phyloP scores from a whole-genome alignment of 2,797 vertebrate species.

The Gastrophryne carolinensis region DNA sequence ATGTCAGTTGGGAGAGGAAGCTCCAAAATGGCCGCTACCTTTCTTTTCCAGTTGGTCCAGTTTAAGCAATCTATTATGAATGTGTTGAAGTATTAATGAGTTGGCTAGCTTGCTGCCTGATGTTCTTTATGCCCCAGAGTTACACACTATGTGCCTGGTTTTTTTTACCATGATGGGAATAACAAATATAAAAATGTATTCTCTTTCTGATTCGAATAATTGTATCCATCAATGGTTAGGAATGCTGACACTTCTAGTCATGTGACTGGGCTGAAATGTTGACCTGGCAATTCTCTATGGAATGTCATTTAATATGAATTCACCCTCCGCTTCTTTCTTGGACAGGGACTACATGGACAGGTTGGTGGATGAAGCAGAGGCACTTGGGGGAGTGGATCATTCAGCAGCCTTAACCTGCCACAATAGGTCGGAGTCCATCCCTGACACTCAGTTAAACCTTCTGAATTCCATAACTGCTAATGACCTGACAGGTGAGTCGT shows the following conservation, averaged over 20 bases:
- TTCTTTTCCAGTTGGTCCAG: too few species aligned
- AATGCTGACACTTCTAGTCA: not conserved
- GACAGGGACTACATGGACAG: slow-evolving; percentile 95
- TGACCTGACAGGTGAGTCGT: slow-evolving; percentile 85
- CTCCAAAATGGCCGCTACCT: too few species aligned
- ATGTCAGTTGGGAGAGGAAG: too few species aligned
- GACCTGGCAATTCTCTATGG: not conserved
- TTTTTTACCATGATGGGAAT: too few species aligned
- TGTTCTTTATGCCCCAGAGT: too few species aligned
- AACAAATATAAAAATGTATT: too few species aligned
- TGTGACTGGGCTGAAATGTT: not conserved
- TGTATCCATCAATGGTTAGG: too few species aligned
- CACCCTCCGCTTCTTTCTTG: not conserved
- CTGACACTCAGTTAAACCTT: slow-evolving; percentile 90
- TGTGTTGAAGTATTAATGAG: too few species aligned
- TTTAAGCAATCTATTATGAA: too few species aligned
- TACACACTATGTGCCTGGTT: too few species aligned
- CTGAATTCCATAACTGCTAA: slow-evolving; percentile 95
- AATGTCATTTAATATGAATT: not conserved
- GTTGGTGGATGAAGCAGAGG: slow-evolving; percentile 93
- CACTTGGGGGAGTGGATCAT: slow-evolving; percentile 82
- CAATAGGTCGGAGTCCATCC: slow-evolving; percentile 77
- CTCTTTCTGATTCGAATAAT: too few species aligned
- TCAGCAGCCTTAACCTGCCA: slow-evolving; percentile 83
- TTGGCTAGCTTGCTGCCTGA: too few species aligned